phyloP scores from a whole-genome alignment of 2,797 vertebrate genomes.

The Dromococcyx pavoninus region DNA sequence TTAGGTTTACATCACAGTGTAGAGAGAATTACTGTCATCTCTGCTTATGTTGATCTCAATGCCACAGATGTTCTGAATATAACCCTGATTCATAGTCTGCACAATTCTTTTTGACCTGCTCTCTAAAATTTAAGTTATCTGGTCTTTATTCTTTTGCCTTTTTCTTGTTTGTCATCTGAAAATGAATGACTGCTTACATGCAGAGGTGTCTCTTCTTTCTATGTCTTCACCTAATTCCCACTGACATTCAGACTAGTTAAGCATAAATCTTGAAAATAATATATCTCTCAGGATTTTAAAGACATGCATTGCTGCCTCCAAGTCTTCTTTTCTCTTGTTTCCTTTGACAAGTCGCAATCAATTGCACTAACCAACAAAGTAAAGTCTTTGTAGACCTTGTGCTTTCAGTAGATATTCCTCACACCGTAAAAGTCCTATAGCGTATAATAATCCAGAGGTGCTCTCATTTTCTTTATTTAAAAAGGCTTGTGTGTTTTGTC shows the following conservation, averaged over 20 bases:
- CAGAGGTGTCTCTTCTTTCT: neutral
- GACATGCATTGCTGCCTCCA: neutral
- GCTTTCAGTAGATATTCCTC: neutral
- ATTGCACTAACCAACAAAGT: neutral
- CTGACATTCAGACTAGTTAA: neutral
- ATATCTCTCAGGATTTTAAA: neutral
- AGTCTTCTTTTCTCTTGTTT: neutral
- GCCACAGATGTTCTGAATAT: neutral
- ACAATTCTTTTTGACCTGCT: neutral
- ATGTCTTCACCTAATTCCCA: neutral
- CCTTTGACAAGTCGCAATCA: neutral
- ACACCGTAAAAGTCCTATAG: neutral
- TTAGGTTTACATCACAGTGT: neutral
- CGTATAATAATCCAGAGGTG: neutral
- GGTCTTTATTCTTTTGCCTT: neutral
- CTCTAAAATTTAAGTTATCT: neutral
- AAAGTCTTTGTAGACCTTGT: neutral
- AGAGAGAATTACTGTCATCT: neutral
- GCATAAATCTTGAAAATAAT: neutral
- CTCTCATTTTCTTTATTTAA: neutral
- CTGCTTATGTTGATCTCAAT: neutral
- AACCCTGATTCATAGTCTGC: neutral
- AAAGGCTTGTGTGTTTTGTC: neutral
- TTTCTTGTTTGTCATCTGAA: neutral
- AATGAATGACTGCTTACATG: neutral